Base-by-base conservation (phyloP, 2,113 vertebrate species). In the Ardeotis arabs region DNA sequence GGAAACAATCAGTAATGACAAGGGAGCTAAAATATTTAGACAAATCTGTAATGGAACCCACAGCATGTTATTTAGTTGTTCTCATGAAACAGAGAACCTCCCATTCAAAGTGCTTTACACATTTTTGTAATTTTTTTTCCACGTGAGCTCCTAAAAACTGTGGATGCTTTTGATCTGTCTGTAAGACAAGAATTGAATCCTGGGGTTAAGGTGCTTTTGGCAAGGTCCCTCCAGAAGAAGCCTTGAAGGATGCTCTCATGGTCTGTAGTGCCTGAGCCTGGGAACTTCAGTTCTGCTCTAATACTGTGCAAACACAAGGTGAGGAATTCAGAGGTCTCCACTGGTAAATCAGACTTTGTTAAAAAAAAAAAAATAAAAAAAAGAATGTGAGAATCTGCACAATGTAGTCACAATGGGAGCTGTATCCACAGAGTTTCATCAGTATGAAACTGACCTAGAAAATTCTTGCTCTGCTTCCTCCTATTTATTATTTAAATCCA, bases 1-100 rank as follows among this genome's bases (percentile, higher is more conserved):
- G 98, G 97, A 98, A 98, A 98, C 98, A 98, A 96, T 96, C 94
- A 83, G 97, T 96, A 97, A 98, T 98, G 98, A 98, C 98, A 98
- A 89, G 89, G 88, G 92, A 97, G 96, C 94, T 97, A 97, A 98
- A 98, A 98, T 98, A 98, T 97, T 98, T 98, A 90, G 96, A 98
- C 96, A 93, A 95, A 97, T 97, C 68, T 96, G 94, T 98, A 98
- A 98, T 96, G 79, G 95, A 98, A 97, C 93, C 90, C 97, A 95
- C 94, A 98, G 92, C 64, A 97, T 59, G 23, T 95, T 88, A 96
- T 93, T 95, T 82, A 88, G 90, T 28, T 84, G 64, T 96, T 97
- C 95, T 96, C 93, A 84, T 88, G 84, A 97, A 98, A 97, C 58
- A 85, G 74, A 94, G 88, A 87, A 78, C 63, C 53, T 96, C 72